Percentiles rank a stretch among this genome's conserved stretches.
phyloP scores from a whole-genome alignment of 2,797 vertebrate species.

The Accipiter minullus region DNA sequence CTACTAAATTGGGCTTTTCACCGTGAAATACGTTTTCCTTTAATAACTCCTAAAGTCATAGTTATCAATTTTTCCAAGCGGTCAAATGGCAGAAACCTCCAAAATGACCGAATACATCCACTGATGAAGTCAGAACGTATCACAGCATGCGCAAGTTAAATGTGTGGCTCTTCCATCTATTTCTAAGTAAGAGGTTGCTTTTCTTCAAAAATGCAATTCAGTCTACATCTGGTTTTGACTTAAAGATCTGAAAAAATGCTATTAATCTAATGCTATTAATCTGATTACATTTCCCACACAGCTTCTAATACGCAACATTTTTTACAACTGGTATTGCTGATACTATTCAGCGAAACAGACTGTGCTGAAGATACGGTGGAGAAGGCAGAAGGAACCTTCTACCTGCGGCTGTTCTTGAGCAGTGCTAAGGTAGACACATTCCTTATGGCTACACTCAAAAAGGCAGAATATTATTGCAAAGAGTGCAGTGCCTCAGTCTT shows the following conservation, averaged over 20 bases:
- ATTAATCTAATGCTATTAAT: neutral
- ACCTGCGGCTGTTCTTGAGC: neutral
- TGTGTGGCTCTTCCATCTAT: neutral
- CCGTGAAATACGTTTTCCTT: neutral
- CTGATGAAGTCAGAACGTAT: neutral
- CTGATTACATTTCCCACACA: neutral
- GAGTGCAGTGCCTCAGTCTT: neutral
- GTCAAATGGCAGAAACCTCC: neutral
- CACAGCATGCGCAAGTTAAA: neutral
- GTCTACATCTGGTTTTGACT: neutral
- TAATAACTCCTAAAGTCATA: neutral
- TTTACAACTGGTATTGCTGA: neutral
- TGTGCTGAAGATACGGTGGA: neutral
- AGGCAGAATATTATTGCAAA: neutral
- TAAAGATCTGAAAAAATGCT: neutral
- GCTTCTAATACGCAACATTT: neutral
- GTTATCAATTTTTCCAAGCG: neutral
- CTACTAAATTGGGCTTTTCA: neutral
- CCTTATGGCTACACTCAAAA: neutral
- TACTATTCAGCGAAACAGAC: neutral
- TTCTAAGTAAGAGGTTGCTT: neutral
- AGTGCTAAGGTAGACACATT: neutral
- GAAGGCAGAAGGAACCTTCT: neutral
- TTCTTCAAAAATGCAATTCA: neutral
- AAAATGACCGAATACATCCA: neutral